Base-by-base conservation (phyloP, 1,140 invertebrate genomes). In the Drosophila sulfurigaster region DNA sequence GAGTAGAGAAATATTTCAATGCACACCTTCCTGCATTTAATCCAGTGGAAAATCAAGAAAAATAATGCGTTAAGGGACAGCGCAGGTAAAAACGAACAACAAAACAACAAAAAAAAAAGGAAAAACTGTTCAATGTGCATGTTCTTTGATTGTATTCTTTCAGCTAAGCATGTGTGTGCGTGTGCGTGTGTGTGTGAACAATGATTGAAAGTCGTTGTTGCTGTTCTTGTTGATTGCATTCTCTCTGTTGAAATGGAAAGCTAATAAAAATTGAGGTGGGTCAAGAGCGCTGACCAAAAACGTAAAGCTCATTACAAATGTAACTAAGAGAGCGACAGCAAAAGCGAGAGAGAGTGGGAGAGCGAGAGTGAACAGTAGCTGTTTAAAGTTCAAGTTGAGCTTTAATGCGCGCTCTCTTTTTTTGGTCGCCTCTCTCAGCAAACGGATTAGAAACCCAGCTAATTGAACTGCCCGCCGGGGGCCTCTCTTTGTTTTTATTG, bases 11-110 rank as follows among this genome's bases (percentile, higher is more conserved):
- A 58, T 65, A 76, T 77, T 67, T 77, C 59, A 57, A 28, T 64
- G 63, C 74, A 56, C 76, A 82, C 79, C 80, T 79, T 69, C 59
- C 54, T 68, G 64, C 70, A 74, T 65, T 75, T 89, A 88, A 88
- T 89, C 83, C 83, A 78, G 73, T 78, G 85, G 85, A 88, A 89
- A 88, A 88, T 88, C 83, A 83, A 68, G 76, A 83, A 83, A 82
- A 77, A 74, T 82, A 88, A 87, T 80, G 66, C 71, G 75, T 66
- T 48, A 60, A 69, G 68, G 80, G 79, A 65, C 58, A 45, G 57
- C 25, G 63, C 57, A 66, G 58, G 58, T 68, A 64, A 66, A 64
- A 59, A 38, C 51, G 60, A 43, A 32, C 46, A 65, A 57, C 60
- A 49, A 11, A 43, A 52, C 52, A 54, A 43, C 20, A 56, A 59